A percentile compares a stretch with the other conserved stretches of the same genome.
Evolutionary conservation across 2,797 vertebrate species (phyloP).

Genomic region (Falco rusticolus): DNA sequence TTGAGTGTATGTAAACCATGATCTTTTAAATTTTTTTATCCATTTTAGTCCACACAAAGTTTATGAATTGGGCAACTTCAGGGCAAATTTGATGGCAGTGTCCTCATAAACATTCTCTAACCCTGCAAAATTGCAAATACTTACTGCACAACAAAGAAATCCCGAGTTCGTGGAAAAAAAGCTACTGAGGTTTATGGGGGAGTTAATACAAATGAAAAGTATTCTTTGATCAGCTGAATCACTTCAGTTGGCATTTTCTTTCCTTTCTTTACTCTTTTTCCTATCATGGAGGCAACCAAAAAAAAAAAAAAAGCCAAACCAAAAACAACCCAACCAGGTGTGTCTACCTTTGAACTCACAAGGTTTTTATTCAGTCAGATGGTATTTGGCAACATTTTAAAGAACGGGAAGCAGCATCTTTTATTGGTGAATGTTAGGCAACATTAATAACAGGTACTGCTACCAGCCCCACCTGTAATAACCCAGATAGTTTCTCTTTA

Average conservation of each 20-base stretch:
- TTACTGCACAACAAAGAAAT: not conserved
- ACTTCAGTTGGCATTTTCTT: not conserved
- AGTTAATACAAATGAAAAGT: not conserved
- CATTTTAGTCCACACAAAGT: not conserved
- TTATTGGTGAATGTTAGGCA: constrained; percentile 3
- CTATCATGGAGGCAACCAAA: accelerated
- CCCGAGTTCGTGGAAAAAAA: not conserved
- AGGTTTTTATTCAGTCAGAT: not conserved
- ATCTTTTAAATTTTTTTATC: not conserved
- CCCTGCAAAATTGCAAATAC: not conserved
- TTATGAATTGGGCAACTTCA: not conserved
- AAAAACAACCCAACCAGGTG: not conserved
- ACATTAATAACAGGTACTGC: constrained; percentile 29
- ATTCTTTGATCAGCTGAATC: not conserved
- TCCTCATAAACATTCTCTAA: not conserved
- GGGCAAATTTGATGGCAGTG: not conserved
- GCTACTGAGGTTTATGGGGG: not conserved
- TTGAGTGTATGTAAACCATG: not conserved
- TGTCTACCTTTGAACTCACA: not conserved
- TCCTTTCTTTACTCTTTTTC: not conserved
- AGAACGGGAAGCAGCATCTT: not conserved
- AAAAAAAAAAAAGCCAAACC: not conserved
- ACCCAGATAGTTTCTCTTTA: constrained; percentile 34
- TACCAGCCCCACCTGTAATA: constrained; percentile 39
- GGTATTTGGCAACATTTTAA: constrained; percentile 17